Conservation (phyloP, 2,797 vertebrate species). For the Molossus alvarezi region DNA sequence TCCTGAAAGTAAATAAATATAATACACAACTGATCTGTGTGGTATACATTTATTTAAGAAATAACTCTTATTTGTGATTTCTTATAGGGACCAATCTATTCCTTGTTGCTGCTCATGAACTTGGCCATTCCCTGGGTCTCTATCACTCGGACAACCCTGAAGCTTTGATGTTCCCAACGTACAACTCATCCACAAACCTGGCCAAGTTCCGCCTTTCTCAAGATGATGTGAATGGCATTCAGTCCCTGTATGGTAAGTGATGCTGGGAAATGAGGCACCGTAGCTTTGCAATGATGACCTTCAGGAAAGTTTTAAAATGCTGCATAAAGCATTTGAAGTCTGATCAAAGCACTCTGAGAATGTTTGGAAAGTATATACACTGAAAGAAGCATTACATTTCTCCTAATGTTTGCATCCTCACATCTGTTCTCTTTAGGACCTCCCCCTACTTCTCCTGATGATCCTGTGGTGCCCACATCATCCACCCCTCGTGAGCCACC, state of each 20-base stretch:
- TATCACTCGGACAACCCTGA: constrained; percentile 88
- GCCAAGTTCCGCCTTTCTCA: constrained; percentile 83
- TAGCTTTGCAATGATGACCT: not conserved
- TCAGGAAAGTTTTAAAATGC: not conserved
- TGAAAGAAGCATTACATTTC: not conserved
- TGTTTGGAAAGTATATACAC: not conserved
- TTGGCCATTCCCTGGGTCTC: constrained; percentile 92
- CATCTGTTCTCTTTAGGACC: constrained; percentile 79
- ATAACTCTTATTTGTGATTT: constrained; percentile 21
- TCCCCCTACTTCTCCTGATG: not conserved
- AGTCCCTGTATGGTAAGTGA: constrained; percentile 90
- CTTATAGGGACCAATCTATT: constrained; percentile 90
- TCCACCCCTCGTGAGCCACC: constrained; percentile 68
- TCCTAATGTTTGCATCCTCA: not conserved
- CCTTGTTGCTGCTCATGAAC: constrained; percentile 92
- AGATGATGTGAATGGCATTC: constrained; percentile 92
- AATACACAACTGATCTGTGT: not conserved
- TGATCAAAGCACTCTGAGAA: not conserved
- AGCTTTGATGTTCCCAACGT: constrained; percentile 91
- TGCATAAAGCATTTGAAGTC: not conserved
- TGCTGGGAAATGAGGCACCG: not conserved
- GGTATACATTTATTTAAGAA: not conserved
- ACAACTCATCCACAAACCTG: constrained; percentile 85
- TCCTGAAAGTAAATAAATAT: not conserved
- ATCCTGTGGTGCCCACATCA: not conserved